Conservation (phyloP, 2,797 vertebrate genomes). For the Gobionotothen gibberifrons region DNA sequence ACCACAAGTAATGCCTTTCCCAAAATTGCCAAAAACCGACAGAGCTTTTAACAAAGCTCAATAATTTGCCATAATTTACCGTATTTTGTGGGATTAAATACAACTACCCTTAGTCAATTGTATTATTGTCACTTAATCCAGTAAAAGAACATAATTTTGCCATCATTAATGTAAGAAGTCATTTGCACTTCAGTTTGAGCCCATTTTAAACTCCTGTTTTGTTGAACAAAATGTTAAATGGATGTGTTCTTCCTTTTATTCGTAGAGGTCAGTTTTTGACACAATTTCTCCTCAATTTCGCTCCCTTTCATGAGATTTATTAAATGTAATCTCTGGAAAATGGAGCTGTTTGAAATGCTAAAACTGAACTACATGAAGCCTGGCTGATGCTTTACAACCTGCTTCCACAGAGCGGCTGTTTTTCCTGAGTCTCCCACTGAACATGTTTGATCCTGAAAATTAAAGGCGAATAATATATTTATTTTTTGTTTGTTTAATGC, state of each 20-base stretch:
- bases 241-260: not conserved
- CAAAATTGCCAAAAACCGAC: not conserved
- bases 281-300: not conserved
- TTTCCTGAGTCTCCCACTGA: not conserved
- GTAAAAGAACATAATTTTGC: not conserved
- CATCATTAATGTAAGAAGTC: not conserved
- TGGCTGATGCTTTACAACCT: slow-evolving; percentile 10
- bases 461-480: slow-evolving; percentile 40
- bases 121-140: slow-evolving; percentile 2
- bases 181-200: slow-evolving; percentile 19
- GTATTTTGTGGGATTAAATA: not conserved
- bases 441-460: slow-evolving; percentile 42
- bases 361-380: slow-evolving; percentile 26
- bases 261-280: not conserved
- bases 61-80: not conserved
- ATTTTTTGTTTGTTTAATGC: slow-evolving; percentile 1
- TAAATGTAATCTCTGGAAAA: not conserved
- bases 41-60: not conserved
- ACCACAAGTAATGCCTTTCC: not conserved
- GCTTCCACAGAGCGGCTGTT: not conserved
- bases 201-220: slow-evolving; percentile 22
- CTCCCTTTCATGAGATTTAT: not conserved
- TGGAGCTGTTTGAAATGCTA: slow-evolving; percentile 1
- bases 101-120: not conserved
- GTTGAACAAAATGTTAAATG: slow-evolving; percentile 4